Evolutionary conservation across 2,113 vertebrate species (phyloP).

Genomic region (Stegostoma tigrinum): DNA sequence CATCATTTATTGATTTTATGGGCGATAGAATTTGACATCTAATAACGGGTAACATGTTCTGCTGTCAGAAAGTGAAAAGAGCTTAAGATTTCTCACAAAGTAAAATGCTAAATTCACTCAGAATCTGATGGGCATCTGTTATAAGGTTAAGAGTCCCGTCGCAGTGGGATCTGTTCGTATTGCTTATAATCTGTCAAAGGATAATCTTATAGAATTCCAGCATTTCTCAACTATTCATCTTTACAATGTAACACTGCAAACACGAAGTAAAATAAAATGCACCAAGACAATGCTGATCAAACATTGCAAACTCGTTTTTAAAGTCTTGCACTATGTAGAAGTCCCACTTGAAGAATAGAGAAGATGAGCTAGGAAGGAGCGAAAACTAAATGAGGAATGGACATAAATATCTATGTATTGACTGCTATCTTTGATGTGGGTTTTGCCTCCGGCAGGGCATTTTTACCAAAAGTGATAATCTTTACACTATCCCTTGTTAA

Average conservation of each 20-base stretch:
- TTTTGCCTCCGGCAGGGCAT: no score
- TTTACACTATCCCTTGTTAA: no score
- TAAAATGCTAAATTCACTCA: slow-evolving; percentile 13
- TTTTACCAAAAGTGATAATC: no score
- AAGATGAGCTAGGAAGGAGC: neutral
- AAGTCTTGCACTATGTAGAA: neutral
- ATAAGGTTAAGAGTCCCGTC: neutral
- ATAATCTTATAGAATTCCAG: neutral
- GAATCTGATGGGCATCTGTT: neutral
- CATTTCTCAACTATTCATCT: neutral
- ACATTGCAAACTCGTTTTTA: neutral
- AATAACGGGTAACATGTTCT: slow-evolving; percentile 1
- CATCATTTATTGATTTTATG: slow-evolving; percentile 26
- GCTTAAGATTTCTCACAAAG: slow-evolving; percentile 28
- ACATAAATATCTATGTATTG: no score
- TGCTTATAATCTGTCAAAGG: neutral
- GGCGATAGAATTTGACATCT: slow-evolving; percentile 21
- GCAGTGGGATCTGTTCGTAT: neutral
- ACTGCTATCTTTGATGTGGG: neutral
- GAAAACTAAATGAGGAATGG: neutral
- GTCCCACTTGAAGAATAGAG: neutral
- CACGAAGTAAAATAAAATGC: neutral
- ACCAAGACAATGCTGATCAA: neutral
- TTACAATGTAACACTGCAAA: neutral
- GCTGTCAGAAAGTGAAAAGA: slow-evolving; percentile 2